Conservation (phyloP, 2,888 invertebrate genomes). For the Galeopsomyia nigrocyanea region DNA sequence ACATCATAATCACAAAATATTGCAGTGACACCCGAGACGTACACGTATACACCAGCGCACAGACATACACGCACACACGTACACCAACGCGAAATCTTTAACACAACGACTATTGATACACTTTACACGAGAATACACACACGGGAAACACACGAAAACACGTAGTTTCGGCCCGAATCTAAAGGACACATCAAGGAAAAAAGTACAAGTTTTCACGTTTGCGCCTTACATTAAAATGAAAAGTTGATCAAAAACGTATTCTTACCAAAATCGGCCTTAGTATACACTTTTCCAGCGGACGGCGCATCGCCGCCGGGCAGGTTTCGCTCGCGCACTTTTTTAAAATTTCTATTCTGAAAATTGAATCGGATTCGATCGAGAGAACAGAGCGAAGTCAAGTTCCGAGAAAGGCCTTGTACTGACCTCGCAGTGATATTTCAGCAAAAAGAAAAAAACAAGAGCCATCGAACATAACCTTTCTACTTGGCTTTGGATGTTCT, state of each 20-base stretch:
- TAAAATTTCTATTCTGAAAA: slow-evolving; percentile 13
- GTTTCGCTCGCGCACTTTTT: slow-evolving; percentile 43
- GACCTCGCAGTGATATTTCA: slow-evolving; percentile 18
- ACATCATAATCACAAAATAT: slow-evolving; percentile 31
- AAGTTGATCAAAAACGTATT: slow-evolving; percentile 68
- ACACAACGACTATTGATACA: background rate
- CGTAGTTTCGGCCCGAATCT: slow-evolving; percentile 67
- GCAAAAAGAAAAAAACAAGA: background rate
- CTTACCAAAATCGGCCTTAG: slow-evolving; percentile 69
- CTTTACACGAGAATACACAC: slow-evolving; percentile 31
- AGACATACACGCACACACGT: slow-evolving; percentile 37
- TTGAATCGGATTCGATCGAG: slow-evolving; percentile 8
- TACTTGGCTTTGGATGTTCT: background rate
- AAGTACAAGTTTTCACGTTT: slow-evolving; percentile 69
- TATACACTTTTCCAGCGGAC: slow-evolving; percentile 66
- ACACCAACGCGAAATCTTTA: slow-evolving; percentile 28
- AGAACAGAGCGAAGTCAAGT: slow-evolving; percentile 4
- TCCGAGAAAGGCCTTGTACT: slow-evolving; percentile 1
- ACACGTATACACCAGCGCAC: slow-evolving; percentile 30
- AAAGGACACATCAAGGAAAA: slow-evolving; percentile 68
- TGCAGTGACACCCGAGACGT: slow-evolving; percentile 38
- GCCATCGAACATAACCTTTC: background rate
- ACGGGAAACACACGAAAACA: slow-evolving; percentile 55
- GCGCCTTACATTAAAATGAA: slow-evolving; percentile 68
- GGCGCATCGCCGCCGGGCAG: slow-evolving; percentile 53